Evolutionary conservation across 2,797 vertebrate species (phyloP).

Genomic region (Acestrorhynchus altus): DNA sequence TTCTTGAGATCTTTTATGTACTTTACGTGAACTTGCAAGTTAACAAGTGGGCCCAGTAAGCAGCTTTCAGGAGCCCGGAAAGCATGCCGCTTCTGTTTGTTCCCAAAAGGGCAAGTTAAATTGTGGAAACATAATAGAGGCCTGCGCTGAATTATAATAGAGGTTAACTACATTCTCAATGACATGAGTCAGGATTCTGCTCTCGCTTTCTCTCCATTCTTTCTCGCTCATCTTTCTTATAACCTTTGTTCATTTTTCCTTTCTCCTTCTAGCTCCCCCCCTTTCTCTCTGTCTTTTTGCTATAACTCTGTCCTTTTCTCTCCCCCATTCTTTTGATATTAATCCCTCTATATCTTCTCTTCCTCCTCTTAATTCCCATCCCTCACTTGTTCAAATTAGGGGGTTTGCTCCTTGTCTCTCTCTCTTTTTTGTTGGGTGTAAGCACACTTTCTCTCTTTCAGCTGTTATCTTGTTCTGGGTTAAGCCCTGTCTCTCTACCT

Average conservation of each 20-base stretch:
- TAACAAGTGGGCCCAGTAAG: conserved; percentile 6
- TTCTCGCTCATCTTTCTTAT: not conserved
- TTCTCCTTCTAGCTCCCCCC: not conserved
- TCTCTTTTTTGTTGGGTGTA: conserved; percentile 26
- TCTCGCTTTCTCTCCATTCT: not conserved
- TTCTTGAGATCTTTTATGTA: not conserved
- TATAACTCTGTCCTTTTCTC: not conserved
- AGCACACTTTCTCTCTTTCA: conserved; percentile 24
- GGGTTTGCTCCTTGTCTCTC: conserved; percentile 5
- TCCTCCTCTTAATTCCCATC: conserved; percentile 14
- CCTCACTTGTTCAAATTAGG: not conserved
- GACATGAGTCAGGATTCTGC: not conserved
- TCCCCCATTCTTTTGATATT: conserved; percentile 27
- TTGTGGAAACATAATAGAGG: not conserved
- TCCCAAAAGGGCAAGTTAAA: conserved; percentile 2
- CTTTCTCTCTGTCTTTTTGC: not conserved
- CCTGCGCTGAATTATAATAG: conserved; percentile 24
- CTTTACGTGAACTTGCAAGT: not conserved
- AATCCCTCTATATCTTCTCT: conserved; percentile 37
- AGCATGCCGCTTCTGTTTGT: not conserved
- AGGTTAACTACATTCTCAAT: conserved; percentile 1
- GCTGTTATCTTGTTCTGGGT: conserved; percentile 45
- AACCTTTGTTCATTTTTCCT: not conserved
- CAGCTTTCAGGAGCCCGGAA: not conserved
- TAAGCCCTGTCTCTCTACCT: conserved; percentile 25